phyloP scores from a whole-genome alignment of 2,888 invertebrate genomes.

The Drosophila fungiperda region DNA sequence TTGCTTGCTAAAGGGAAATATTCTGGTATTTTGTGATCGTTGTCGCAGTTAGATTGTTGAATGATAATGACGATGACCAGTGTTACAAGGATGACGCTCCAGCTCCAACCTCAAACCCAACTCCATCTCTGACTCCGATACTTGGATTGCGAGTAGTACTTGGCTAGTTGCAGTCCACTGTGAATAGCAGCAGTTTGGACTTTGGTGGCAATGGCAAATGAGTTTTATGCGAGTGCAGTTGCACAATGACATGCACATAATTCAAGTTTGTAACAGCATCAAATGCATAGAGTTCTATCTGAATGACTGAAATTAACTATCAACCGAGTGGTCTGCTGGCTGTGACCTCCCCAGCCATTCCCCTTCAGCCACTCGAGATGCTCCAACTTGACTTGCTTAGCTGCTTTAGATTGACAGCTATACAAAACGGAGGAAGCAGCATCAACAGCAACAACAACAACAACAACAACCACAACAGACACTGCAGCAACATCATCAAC shows the following conservation, averaged over 20 bases:
- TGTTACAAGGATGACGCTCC: conserved; percentile 5
- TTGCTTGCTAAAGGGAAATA: conserved; percentile 72
- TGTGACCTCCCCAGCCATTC: not conserved
- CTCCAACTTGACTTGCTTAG: conserved; percentile 42
- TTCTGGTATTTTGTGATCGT: conserved; percentile 75
- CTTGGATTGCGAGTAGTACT: conserved; percentile 7
- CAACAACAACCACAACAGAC: conserved; percentile 1
- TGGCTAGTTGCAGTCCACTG: conserved; percentile 4
- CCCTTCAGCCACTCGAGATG: conserved; percentile 15
- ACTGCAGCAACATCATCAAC: conserved; percentile 18
- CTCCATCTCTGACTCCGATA: not conserved
- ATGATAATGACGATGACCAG: conserved; percentile 67
- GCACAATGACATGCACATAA: conserved; percentile 79
- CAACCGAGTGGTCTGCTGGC: conserved; percentile 39
- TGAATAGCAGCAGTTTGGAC: conserved; percentile 13
- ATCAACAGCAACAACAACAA: not conserved
- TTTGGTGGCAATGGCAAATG: conserved; percentile 65
- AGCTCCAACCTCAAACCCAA: not conserved
- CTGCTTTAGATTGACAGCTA: conserved; percentile 53
- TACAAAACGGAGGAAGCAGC: conserved; percentile 36
- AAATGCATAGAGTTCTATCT: conserved; percentile 63
- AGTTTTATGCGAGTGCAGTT: conserved; percentile 74
- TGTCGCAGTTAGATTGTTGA: conserved; percentile 76
- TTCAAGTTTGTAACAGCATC: conserved; percentile 73
- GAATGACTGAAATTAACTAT: conserved; percentile 79